Percentiles rank a stretch among this genome's conserved stretches.
phyloP scores from a whole-genome alignment of 2,797 vertebrate genomes.

The Gymnocypris eckloni region DNA sequence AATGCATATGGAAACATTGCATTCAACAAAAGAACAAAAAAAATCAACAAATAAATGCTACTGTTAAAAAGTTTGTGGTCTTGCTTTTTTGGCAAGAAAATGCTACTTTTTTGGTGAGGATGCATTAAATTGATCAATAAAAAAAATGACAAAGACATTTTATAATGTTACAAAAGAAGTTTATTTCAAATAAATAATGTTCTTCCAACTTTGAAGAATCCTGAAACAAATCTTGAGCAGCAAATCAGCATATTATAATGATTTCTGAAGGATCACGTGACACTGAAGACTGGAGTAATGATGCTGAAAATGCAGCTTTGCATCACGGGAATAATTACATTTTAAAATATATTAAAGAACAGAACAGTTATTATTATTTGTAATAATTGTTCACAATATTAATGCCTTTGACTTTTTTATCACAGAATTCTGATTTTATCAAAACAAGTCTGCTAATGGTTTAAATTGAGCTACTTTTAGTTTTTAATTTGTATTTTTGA shows the following conservation, averaged over 20 bases:
- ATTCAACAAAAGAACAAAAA: not conserved
- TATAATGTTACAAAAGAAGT: not conserved
- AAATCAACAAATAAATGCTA: not conserved
- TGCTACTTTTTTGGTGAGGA: not conserved
- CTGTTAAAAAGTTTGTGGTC: not conserved
- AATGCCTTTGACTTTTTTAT: not conserved
- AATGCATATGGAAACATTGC: not conserved
- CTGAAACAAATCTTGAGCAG: not conserved
- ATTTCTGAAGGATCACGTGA: not conserved
- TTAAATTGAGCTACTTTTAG: not conserved
- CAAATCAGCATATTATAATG: not conserved
- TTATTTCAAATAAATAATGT: not conserved
- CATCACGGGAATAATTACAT: not conserved
- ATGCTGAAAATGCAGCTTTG: not conserved
- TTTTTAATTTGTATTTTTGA: not conserved
- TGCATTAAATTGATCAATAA: not conserved
- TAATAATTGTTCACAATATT: not conserved
- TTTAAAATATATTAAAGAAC: not conserved
- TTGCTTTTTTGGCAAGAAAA: not conserved
- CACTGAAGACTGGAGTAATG: not conserved
- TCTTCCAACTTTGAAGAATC: not conserved
- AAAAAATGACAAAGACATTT: too few relatives aligned
- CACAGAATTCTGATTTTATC: not conserved
- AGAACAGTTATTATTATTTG: not conserved
- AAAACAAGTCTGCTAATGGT: not conserved